Conservation (phyloP, 2,797 vertebrate species). For the Choloepus didactylus region DNA sequence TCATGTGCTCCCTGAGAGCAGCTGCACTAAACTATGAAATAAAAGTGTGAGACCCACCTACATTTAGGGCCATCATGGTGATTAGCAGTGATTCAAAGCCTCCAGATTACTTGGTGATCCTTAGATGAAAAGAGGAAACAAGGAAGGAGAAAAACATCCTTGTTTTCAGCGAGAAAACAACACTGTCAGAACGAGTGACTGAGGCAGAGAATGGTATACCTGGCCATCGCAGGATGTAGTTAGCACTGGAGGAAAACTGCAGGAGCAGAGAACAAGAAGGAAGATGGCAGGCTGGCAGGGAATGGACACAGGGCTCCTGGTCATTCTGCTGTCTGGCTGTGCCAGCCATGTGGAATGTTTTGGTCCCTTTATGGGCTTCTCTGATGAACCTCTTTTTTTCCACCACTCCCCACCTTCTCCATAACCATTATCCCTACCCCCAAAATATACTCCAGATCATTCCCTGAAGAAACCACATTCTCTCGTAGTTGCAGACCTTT, state of each 20-base stretch:
- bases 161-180: constrained; percentile 48
- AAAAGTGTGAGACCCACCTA: background rate
- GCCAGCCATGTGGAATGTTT: background rate
- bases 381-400: background rate
- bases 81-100: background rate
- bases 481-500: background rate
- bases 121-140: constrained; percentile 20
- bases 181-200: background rate
- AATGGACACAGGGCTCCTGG: background rate
- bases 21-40: background rate
- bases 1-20: background rate
- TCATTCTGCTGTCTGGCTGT: background rate
- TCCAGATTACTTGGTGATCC: constrained; percentile 20
- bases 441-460: background rate
- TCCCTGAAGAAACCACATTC: background rate
- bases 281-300: background rate
- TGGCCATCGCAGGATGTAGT: constrained; percentile 66
- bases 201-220: background rate
- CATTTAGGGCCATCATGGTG: background rate
- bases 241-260: background rate
- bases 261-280: background rate
- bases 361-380: background rate
- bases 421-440: background rate
- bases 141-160: constrained; percentile 35
- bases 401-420: background rate